These are phyloP conservation scores for Lynx canadensis DNA, from an alignment of 2,113 vertebrate species.

Conservation along the genomic window DNA sequence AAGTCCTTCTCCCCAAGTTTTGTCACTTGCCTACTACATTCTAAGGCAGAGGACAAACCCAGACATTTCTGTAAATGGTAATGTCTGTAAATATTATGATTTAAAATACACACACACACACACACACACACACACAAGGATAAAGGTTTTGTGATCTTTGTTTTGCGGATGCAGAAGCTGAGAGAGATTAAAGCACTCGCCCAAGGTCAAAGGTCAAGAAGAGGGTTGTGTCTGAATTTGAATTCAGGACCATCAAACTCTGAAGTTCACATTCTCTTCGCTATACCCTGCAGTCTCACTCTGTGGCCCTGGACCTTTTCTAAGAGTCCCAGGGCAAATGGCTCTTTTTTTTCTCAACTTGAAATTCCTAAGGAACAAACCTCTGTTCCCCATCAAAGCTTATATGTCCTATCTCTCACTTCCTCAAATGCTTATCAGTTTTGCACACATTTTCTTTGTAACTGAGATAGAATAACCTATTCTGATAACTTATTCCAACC, in stretches of 20 bases:
- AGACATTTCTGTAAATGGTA: not conserved
- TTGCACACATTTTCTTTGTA: not conserved
- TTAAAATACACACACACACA: not conserved
- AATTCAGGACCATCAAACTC: not conserved
- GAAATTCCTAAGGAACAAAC: not conserved
- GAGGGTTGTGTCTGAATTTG: not conserved
- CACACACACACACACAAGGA: not conserved
- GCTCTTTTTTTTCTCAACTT: not conserved
- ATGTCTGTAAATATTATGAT: not conserved
- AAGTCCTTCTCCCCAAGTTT: not conserved
- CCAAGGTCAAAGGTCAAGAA: not conserved
- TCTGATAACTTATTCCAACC: not conserved
- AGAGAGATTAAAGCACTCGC: not conserved
- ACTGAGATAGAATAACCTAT: not conserved
- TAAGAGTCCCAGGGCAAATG: not conserved
- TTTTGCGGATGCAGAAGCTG: not conserved
- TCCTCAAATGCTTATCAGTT: not conserved
- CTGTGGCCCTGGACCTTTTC: not conserved
- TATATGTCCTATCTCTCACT: not conserved
- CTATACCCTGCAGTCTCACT: not conserved
- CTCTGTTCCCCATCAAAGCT: not conserved
- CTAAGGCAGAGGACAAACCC: not conserved
- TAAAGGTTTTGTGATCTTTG: not conserved
- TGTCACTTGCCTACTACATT: not conserved
- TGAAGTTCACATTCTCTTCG: not conserved